Conservation (phyloP, 2,113 vertebrate species). For the Hassar affinis region DNA sequence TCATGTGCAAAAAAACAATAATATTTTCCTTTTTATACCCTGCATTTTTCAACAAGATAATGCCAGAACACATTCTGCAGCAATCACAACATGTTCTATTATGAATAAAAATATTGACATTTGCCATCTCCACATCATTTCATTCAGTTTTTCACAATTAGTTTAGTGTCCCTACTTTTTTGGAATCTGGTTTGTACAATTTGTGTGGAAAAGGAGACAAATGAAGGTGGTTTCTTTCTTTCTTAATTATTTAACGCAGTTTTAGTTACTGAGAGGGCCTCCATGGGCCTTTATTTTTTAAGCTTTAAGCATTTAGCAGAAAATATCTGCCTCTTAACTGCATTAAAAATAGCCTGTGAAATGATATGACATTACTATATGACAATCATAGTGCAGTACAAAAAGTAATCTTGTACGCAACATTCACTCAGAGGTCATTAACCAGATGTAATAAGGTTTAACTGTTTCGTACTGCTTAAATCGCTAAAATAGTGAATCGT, state of each 20-base stretch:
- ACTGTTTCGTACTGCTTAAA: background rate
- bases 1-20: no score
- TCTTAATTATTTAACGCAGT: background rate
- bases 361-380: background rate
- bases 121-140: no score
- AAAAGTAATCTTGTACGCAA: background rate
- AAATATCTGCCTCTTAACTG: background rate
- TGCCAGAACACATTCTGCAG: no score
- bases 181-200: no score
- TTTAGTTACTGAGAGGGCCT: background rate
- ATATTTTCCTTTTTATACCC: no score
- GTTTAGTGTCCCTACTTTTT: no score
- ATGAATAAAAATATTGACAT: no score
- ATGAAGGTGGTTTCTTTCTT: background rate
- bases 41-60: no score
- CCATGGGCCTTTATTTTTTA: background rate
- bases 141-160: no score
- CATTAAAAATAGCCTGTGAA: background rate
- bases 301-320: background rate
- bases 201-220: background rate
- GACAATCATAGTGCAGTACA: background rate
- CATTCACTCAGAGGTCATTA: background rate
- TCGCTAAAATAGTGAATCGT: conserved; percentile 25
- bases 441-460: background rate
- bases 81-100: no score